Conservation (phyloP, 2,113 vertebrate genomes). For the Mustela nigripes region DNA sequence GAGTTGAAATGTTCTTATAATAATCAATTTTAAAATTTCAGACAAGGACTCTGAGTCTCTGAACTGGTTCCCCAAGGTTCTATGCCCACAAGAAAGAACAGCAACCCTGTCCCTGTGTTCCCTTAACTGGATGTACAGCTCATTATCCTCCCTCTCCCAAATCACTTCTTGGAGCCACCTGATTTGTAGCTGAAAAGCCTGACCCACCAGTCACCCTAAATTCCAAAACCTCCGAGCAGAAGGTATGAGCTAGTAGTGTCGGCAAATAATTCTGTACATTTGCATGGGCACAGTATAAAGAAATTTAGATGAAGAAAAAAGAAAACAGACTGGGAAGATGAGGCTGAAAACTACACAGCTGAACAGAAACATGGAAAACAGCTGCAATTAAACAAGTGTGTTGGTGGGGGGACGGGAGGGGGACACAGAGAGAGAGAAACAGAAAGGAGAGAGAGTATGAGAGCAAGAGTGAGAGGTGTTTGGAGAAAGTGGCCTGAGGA, state of each 20-base stretch:
- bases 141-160: neutral
- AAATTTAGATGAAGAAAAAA: neutral
- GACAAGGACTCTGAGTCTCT: neutral
- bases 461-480: neutral
- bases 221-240: neutral
- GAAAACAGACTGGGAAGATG: neutral
- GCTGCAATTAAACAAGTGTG: neutral
- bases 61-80: neutral
- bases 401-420: accelerated
- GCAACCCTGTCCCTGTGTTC: neutral
- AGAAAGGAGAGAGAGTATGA: neutral
- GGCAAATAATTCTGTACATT: neutral
- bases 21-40: neutral
- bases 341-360: neutral
- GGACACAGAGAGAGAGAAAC: neutral
- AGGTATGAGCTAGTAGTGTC: neutral
- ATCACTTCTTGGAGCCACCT: neutral
- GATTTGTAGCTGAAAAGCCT: neutral
- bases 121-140: neutral
- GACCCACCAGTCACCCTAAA: neutral
- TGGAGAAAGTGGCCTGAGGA: neutral
- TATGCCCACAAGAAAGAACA: neutral
- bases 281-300: neutral
- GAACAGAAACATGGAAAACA: slow-evolving; percentile 16
- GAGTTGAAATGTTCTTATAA: neutral